Evolutionary conservation across 1,140 invertebrate genomes (phyloP), one percentile per base, ranked within the genome.

Genomic region (Rhizoglyphus robini): DNA sequence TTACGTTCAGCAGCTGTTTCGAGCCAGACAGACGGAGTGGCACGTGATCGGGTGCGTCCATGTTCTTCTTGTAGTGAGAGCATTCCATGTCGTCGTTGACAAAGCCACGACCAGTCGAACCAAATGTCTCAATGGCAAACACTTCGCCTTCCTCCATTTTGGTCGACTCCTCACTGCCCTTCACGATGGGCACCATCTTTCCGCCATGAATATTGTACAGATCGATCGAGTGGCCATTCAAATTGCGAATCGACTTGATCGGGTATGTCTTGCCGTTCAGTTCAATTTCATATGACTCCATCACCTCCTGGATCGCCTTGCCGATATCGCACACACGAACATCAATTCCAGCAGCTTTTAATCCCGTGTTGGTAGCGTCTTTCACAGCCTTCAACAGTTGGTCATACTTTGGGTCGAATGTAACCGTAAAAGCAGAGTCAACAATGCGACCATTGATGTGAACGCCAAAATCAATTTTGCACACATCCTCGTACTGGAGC

Each of bases 1-100:
- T 97, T n/a, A 86, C 82, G 74, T 88, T 90, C 51, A 99, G 78
- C 8, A 99, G 79, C 65, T 88, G 84, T 75, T 97, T 97, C 1
- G 94, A 96, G 68, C 88, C 90, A 72, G 87, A 84, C 65, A 95
- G 76, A 73, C 81, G 75, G 46, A 96, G 75, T 62, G 91, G 91
- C 47, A 95, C 88, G 78, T 88, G 93, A n/a, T n/a, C n/a, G 66
- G 88, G 87, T 75, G 86, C 84, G 71, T 99, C 94, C 77, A 89
- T 99, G 74, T 96, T 95, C 76, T 98, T 99, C 96, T 99, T 99
- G 73, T 99, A 99, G 79, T 99, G 96, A 32, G 94, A 98, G 68
- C 88, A 90, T 73, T 99, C 96, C 88, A 98, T 94, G 75, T 99
- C 96, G 76, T 99, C 95, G 75, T 97, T 92, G 1, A 99, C 95